Evolutionary conservation across 2,113 vertebrate species (phyloP), one percentile per base, ranked within the genome.

Genomic region (Plotosus lineatus): DNA sequence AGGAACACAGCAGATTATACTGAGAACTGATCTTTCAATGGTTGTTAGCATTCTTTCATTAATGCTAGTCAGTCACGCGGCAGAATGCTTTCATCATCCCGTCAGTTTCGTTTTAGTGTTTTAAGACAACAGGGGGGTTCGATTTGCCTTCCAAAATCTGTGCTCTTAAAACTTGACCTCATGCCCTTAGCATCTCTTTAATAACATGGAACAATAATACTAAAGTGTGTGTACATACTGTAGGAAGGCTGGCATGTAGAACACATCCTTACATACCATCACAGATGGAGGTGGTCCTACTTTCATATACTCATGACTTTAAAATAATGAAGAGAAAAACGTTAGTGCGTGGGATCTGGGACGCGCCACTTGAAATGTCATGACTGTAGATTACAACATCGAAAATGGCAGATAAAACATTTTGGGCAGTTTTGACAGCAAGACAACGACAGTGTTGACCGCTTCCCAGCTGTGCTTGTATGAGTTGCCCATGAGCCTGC

Each of bases 21-120:
- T 77, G 82, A 87, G 68, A 14, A 83, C 84, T 21, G 31, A 87
- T 87, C 90, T 90, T 90, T 86, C 86, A 79, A 83, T 84, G 81
- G 87, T 91, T 50, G 85, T 81, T 77, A 91, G 82, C 86, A 23
- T 40, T 56, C 15, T 71, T 61, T 38, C 38, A 51, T 36, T 50
- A 21, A 48, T 78, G 36, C 36, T 36, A 40, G 56, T 26, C 44
- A 7, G 50, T 48, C 68, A 74, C 42, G 21, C 68, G 36, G 68
- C 28, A 78, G 58, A 46, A 65, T 21, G 48, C 19, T 21, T 48
- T 36, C 26, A 2, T 40, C 12, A 42, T 71, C 46, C 46, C 33
- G 42, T 76, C 36, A 6, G 75, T 38, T 55, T 28, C 26, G 2
- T 21, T 26, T 66, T 63, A 53, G 3, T 11, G 1, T 31, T 33